phyloP scores from a whole-genome alignment of 2,797 vertebrate species.

The Poeciliopsis turneri region DNA sequence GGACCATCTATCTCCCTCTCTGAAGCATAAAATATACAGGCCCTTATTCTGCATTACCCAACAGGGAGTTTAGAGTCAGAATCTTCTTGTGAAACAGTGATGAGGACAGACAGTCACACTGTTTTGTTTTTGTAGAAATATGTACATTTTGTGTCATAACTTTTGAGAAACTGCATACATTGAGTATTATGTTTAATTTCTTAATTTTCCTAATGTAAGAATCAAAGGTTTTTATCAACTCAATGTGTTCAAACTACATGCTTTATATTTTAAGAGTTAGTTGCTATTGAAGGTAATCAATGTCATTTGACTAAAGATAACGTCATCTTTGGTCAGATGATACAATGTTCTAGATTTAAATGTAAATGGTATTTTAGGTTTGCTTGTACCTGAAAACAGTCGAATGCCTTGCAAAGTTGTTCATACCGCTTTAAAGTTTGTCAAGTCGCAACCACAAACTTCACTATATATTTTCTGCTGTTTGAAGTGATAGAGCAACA shows the following conservation, averaged over 20 bases:
- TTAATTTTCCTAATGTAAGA: background rate
- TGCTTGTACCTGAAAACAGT: background rate
- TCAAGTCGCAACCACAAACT: background rate
- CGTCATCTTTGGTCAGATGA: no score
- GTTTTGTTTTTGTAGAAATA: background rate
- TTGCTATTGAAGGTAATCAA: background rate
- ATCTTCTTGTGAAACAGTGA: background rate
- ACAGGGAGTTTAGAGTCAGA: background rate
- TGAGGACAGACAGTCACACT: background rate
- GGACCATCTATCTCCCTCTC: background rate
- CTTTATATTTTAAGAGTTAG: background rate
- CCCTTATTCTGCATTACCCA: background rate
- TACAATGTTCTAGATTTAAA: background rate
- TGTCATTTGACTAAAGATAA: no score
- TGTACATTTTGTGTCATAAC: background rate
- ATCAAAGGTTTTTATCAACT: background rate
- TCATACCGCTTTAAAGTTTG: background rate
- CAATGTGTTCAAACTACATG: background rate
- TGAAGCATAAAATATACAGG: background rate
- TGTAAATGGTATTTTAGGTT: background rate
- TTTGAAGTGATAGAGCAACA: background rate
- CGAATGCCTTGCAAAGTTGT: background rate
- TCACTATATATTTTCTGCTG: background rate
- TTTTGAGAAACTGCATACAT: background rate
- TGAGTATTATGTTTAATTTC: background rate